Percentiles rank a stretch among this genome's conserved stretches.
Evolutionary conservation across 2,797 vertebrate species (phyloP).

Genomic region (Lateolabrax maculatus): DNA sequence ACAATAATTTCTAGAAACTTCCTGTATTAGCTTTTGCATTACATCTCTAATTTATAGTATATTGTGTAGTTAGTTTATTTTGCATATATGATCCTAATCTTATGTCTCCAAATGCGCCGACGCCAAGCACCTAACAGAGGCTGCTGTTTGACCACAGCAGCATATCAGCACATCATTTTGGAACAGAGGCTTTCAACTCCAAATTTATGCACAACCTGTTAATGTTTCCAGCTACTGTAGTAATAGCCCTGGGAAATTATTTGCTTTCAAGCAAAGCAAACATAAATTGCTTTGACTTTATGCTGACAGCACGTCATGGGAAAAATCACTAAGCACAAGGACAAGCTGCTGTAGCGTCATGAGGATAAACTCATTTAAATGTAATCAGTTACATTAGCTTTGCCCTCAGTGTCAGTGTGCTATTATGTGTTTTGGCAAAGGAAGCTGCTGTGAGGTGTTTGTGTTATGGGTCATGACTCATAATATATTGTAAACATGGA

Average conservation of each 20-base stretch:
- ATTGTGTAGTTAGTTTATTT: background rate
- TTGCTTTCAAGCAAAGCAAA: constrained; percentile 71
- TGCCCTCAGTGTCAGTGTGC: constrained; percentile 29
- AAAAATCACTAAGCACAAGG: constrained; percentile 63
- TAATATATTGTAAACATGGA: background rate
- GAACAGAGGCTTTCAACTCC: constrained; percentile 9
- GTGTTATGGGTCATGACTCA: constrained; percentile 22
- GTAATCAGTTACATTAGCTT: constrained; percentile 65
- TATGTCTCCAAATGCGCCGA: background rate
- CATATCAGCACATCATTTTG: constrained; percentile 9
- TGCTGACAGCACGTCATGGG: constrained; percentile 65
- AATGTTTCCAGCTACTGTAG: constrained; percentile 49
- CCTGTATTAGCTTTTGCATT: background rate
- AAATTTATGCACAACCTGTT: constrained; percentile 51
- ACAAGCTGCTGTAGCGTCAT: constrained; percentile 53
- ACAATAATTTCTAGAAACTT: background rate
- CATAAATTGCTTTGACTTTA: constrained; percentile 72
- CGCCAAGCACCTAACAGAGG: background rate
- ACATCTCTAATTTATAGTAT: background rate
- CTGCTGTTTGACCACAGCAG: constrained; percentile 4
- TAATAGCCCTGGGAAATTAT: constrained; percentile 69
- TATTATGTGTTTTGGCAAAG: constrained; percentile 3
- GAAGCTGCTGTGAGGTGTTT: constrained; percentile 3
- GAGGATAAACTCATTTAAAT: constrained; percentile 74
- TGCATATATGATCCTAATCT: background rate